Evolutionary conservation across 30 jellyfish, hydroid and myxozoan genomes (phyloP), one percentile per base, ranked within the genome.

Genomic region (Euphysa ruthae): DNA sequence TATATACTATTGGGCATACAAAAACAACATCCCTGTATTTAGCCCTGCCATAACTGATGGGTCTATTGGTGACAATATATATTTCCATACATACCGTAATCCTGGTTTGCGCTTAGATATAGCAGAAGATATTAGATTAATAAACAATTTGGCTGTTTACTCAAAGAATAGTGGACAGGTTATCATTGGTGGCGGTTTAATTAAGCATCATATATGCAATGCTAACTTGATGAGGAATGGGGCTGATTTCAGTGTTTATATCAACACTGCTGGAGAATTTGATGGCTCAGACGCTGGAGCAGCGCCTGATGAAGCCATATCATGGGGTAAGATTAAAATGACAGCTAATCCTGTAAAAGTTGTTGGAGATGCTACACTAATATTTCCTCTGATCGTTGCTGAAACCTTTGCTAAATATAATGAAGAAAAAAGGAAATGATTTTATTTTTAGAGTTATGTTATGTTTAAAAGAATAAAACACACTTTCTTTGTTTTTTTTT

Each of bases 251-350:
- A 79, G 95, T 35, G 95, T 92, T 20, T 92, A 78, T 73, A 80
- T 92, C 6, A 92, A 83, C 71, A 92, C 99, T 28, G 97, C 95
- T 8, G 57, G 46, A 75, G 97, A 83, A 33, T 92, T 70, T 60
- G 99, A 92, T 55, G 99, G 99, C 0, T 78, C 95, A 35, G 99
- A 92, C 75, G 89, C 97, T 1, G 99, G 99, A 24, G 99, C 99
- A 12, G 61, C 77, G 30, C 94, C 99, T 26, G 93, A 83, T 43
- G 99, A 92, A 57, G 99, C 99, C 18, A 72, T 81, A 7, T 84
- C 99, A 6, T 92, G 99, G 99, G 99, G 99, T 4, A 92, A 92
- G 68, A 92, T 92, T 6, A 92, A 79, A 35, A 20, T 70, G 24
- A 73, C 88, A 6, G 96, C 99, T 6, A 64, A 49, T 19, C 93